Evolutionary conservation across 2,888 invertebrate species (phyloP).

Genomic region (Pandemis heparana): DNA sequence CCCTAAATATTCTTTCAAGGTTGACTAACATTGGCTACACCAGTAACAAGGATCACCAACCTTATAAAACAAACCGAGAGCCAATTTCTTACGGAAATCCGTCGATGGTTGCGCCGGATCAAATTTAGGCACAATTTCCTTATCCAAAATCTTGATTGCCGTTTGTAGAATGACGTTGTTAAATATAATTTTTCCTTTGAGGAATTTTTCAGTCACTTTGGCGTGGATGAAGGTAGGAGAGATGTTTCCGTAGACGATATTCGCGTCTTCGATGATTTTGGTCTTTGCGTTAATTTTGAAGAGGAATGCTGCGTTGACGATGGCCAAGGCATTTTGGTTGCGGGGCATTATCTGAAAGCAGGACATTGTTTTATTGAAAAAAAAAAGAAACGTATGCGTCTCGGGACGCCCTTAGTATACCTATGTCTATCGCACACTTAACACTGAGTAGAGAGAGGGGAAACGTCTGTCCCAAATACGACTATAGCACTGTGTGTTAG

Average conservation of each 20-base stretch:
- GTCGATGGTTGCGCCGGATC: conserved; percentile 88
- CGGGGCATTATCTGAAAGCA: conserved; percentile 89
- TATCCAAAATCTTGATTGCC: conserved; percentile 81
- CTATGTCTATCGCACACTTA: no score
- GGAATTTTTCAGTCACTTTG: conserved; percentile 80
- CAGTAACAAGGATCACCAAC: conserved; percentile 64
- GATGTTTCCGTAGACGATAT: conserved; percentile 89
- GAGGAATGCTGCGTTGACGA: conserved; percentile 91
- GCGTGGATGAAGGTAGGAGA: conserved; percentile 86
- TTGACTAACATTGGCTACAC: no score
- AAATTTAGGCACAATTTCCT: conserved; percentile 87
- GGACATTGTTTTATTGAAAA: no score
- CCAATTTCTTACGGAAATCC: conserved; percentile 88
- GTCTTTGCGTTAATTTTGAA: conserved; percentile 80
- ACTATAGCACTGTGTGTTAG: no score
- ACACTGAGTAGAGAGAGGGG: no score
- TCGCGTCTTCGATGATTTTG: conserved; percentile 66
- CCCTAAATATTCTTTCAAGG: no score
- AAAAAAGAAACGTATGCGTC: no score
- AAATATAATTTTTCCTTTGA: conserved; percentile 74
- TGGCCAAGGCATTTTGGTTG: conserved; percentile 91
- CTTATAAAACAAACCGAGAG: conserved; percentile 92
- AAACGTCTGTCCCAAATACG: no score
- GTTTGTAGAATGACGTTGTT: conserved; percentile 73
- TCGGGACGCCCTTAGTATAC: no score